These are phyloP conservation scores for Bos indicus DNA, from an alignment of 2,113 vertebrate genomes.

Conservation along the genomic window DNA sequence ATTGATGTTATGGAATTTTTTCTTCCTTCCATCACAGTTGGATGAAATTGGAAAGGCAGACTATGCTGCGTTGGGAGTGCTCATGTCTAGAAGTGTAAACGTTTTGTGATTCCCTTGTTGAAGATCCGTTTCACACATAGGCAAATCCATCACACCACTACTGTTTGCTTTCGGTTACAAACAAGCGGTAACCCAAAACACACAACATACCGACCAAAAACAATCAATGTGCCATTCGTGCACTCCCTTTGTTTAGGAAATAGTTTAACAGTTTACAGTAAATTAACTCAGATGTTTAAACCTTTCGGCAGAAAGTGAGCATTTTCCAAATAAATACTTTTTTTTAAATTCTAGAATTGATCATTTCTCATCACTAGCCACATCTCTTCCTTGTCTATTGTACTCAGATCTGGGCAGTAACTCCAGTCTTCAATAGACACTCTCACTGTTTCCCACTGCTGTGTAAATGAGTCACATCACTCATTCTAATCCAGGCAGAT, in stretches of 20 bases:
- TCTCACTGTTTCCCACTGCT: not conserved
- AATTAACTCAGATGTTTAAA: conserved; percentile 61
- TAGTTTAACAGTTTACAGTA: conserved; percentile 50
- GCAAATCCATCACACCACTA: conserved; percentile 73
- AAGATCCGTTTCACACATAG: conserved; percentile 79
- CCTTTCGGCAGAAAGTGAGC: conserved; percentile 50
- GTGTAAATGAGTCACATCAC: not conserved
- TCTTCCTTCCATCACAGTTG: conserved; percentile 69
- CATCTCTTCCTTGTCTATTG: not conserved
- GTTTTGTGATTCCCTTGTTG: conserved; percentile 75
- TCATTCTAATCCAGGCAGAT: not conserved
- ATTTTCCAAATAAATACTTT: conserved; percentile 30
- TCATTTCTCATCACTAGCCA: not conserved
- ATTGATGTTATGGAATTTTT: conserved; percentile 77
- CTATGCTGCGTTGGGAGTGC: conserved; percentile 69
- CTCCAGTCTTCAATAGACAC: not conserved
- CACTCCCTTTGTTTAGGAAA: conserved; percentile 61
- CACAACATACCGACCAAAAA: conserved; percentile 60
- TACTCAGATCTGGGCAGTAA: not conserved
- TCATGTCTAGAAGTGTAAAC: conserved; percentile 76
- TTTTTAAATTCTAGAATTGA: not conserved
- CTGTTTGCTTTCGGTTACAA: conserved; percentile 74
- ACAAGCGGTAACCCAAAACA: conserved; percentile 72
- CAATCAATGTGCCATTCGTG: conserved; percentile 47
- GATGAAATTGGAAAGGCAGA: conserved; percentile 74